These are phyloP conservation scores for Sebastes reedi DNA, from an alignment of 2,797 vertebrate species.

Conservation along the genomic window DNA sequence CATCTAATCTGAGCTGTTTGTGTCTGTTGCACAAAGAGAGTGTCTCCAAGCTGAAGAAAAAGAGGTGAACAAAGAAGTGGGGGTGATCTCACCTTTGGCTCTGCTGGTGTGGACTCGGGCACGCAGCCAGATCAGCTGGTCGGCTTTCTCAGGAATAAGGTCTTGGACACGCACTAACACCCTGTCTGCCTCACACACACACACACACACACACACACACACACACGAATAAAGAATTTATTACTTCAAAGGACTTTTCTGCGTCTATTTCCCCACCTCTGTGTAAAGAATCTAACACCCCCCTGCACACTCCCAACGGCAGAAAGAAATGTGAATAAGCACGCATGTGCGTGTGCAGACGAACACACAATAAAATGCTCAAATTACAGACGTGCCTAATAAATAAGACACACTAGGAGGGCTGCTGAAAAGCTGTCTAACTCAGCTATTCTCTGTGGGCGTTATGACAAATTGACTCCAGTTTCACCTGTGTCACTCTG, in stretches of 20 bases:
- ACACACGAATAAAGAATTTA: conserved; percentile 16
- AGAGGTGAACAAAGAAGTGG: conserved; percentile 19
- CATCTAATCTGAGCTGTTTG: conserved; percentile 24
- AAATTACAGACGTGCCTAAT: conserved; percentile 74
- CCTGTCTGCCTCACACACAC: conserved; percentile 83
- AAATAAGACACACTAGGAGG: conserved; percentile 77
- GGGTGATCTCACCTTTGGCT: conserved; percentile 92
- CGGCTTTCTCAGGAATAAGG: conserved; percentile 88
- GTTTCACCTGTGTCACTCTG: conserved; percentile 76
- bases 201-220: conserved; percentile 14
- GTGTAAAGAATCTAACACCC: conserved; percentile 17
- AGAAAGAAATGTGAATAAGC: conserved; percentile 53
- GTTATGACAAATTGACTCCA: conserved; percentile 74
- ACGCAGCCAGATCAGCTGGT: conserved; percentile 94
- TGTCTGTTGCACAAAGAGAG: conserved; percentile 17
- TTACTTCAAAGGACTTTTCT: conserved; percentile 67
- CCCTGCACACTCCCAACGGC: conserved; percentile 42
- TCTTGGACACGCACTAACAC: conserved; percentile 88
- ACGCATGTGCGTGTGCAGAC: conserved; percentile 49
- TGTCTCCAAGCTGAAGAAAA: background rate
- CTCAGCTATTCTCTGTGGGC: conserved; percentile 55
- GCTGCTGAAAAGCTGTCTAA: conserved; percentile 63
- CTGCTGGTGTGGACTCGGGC: conserved; percentile 97
- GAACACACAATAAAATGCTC: conserved; percentile 64
- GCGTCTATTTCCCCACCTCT: conserved; percentile 10